Evolutionary conservation across 2,888 invertebrate genomes (phyloP).

Genomic region (Pristionchus arcanus): DNA sequence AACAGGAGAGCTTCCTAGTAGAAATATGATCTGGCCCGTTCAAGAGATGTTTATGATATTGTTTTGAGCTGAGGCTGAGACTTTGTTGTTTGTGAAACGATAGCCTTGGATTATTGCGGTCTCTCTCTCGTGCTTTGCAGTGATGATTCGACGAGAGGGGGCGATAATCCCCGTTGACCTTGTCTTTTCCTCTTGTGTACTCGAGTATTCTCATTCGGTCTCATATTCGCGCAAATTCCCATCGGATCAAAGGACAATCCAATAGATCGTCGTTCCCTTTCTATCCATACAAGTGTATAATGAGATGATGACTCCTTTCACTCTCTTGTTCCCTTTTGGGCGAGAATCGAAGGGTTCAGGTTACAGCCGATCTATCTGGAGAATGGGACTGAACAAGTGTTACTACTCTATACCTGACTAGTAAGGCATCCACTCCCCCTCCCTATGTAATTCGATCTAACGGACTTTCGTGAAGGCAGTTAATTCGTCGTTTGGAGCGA

Average conservation of each 20-base stretch:
- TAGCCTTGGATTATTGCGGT: constrained; percentile 22
- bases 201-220: constrained; percentile 29
- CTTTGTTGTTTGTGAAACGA: background rate
- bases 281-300: constrained; percentile 42
- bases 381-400: constrained; percentile 1
- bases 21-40: background rate
- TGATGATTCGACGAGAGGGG: background rate
- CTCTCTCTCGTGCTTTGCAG: background rate
- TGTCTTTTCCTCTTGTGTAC: background rate
- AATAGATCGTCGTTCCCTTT: background rate
- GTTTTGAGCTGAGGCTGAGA: background rate
- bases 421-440: background rate
- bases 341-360: constrained; percentile 3
- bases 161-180: constrained; percentile 46
- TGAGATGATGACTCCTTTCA: constrained; percentile 48
- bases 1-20: background rate
- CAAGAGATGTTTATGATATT: background rate
- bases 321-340: background rate
- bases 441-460: constrained; percentile 7
- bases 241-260: constrained; percentile 19
- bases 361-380: background rate
- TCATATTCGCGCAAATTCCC: constrained; percentile 4
- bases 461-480: background rate
- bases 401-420: constrained; percentile 46
- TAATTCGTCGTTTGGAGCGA: constrained; percentile 33